Base-by-base conservation (phyloP, 2,113 vertebrate genomes). In the Plecturocebus donacophilus region DNA sequence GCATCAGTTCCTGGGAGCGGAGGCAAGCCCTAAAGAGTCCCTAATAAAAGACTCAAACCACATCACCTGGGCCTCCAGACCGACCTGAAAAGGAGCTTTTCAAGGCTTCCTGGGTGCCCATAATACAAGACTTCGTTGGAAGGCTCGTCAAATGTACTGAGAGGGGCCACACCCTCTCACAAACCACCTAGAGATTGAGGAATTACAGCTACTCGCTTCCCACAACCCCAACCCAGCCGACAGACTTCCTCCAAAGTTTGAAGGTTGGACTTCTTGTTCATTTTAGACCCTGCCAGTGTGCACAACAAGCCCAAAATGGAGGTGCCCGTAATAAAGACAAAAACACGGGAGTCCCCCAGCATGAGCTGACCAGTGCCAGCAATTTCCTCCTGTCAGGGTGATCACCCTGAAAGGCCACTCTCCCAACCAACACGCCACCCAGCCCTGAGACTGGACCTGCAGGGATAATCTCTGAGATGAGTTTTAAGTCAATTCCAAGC, bases 111-210 rank as follows among this genome's bases (percentile, higher is more conserved):
- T 4, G 3, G 70, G 21, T 27, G 17, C 56, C 35, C 2, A 11
- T 3, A n/a, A 47, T 9, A 20, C 0, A 11, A 54, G 61, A 1
- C 85, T 9, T n/a, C 2, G 0, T 47, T 2, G 14, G 4, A 61
- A 77, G 52, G 25, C n/a, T 11, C 17, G 25, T 70, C 42, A 19
- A 38, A 2, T 42, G 6, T 4, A 20, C 30, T 0, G 4, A 79
- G 21, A 56, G 30, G 38, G 12, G 4, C 35, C 47, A 42, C 10
- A 6, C 8, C 20, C 35, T 35, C 45, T 64, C 84, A 38, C 56
- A 70, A 16, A 56, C 27, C 38, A 17, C 38, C 56, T 56, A 25
- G 56, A 82, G 40, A 30, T 1, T 5, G 12, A 77, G 47, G 27
- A 32, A 47, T 17, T 13, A 5, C 10, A 38, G 0, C 30, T 47